Conservation (phyloP, 2,797 vertebrate species). For the Potorous gilbertii region DNA sequence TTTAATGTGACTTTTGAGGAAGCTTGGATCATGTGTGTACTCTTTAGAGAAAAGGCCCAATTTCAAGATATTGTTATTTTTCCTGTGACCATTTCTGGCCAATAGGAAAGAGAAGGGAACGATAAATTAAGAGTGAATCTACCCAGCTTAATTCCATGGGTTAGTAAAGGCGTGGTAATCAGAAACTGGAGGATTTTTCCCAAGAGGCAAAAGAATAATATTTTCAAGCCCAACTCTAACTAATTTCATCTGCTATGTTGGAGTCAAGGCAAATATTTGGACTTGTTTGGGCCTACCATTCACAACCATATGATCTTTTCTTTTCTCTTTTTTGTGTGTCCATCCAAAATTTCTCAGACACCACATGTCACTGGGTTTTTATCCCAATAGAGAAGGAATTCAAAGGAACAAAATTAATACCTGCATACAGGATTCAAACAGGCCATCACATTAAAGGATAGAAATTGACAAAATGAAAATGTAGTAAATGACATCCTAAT, state of each 20-base stretch:
- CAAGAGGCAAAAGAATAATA: conserved; percentile 23
- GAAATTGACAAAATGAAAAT: conserved; percentile 79
- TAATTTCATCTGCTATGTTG: neutral
- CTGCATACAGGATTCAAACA: conserved; percentile 72
- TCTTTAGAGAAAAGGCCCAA: neutral
- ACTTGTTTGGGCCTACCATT: neutral
- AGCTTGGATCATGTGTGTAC: neutral
- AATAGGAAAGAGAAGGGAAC: conserved; percentile 21
- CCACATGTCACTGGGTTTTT: conserved; percentile 30
- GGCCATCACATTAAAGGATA: conserved; percentile 74
- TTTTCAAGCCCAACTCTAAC: neutral
- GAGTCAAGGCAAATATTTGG: neutral
- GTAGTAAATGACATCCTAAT: conserved; percentile 80
- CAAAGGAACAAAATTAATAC: conserved; percentile 77
- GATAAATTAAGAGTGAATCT: conserved; percentile 23
- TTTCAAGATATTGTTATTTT: neutral
- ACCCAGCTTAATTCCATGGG: neutral
- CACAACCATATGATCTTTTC: neutral
- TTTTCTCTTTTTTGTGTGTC: neutral
- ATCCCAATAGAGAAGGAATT: conserved; percentile 61
- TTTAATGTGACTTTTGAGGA: conserved; percentile 17
- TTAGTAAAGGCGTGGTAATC: neutral
- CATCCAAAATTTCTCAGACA: conserved; percentile 7
- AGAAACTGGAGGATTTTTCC: neutral
- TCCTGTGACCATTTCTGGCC: conserved; percentile 12